These are phyloP conservation scores for Chesias legatella DNA, from an alignment of 2,888 invertebrate genomes.

Conservation along the genomic window DNA sequence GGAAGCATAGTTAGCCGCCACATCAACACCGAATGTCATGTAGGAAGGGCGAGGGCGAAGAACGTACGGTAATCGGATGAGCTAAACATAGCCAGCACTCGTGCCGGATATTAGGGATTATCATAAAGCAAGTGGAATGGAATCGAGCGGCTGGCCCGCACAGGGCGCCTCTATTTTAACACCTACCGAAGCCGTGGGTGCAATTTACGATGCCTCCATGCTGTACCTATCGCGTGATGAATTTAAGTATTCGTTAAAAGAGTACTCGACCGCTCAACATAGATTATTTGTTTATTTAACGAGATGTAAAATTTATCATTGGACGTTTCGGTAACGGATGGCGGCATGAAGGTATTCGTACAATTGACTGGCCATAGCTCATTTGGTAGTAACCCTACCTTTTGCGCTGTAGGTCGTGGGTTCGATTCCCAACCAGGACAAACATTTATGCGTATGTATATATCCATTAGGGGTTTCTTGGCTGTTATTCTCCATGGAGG, in stretches of 20 bases:
- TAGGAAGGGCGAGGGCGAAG: conserved; percentile 35
- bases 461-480: too few species aligned
- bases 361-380: too few species aligned
- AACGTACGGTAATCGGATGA: conserved; percentile 45
- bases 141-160: conserved; percentile 67
- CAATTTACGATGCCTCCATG: conserved; percentile 64
- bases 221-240: conserved; percentile 40
- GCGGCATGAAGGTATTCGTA: conserved; percentile 13
- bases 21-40: conserved; percentile 7
- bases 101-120: conserved; percentile 78
- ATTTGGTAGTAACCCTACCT: too few species aligned
- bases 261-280: conserved; percentile 30
- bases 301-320: conserved; percentile 18
- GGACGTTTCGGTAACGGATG: conserved; percentile 13
- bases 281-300: conserved; percentile 30
- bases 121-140: conserved; percentile 76
- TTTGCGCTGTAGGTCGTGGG: too few species aligned
- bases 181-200: conserved; percentile 71
- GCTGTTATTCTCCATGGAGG: too few species aligned
- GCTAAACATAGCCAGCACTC: conserved; percentile 63
- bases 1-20: neutral
- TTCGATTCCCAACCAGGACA: too few species aligned
- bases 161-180: conserved; percentile 77
- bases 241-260: conserved; percentile 41
- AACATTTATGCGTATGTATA: too few species aligned